Evolutionary conservation across 2,888 invertebrate genomes (phyloP), one percentile per base, ranked within the genome.

Genomic region (Yponomeuta cagnagella): DNA sequence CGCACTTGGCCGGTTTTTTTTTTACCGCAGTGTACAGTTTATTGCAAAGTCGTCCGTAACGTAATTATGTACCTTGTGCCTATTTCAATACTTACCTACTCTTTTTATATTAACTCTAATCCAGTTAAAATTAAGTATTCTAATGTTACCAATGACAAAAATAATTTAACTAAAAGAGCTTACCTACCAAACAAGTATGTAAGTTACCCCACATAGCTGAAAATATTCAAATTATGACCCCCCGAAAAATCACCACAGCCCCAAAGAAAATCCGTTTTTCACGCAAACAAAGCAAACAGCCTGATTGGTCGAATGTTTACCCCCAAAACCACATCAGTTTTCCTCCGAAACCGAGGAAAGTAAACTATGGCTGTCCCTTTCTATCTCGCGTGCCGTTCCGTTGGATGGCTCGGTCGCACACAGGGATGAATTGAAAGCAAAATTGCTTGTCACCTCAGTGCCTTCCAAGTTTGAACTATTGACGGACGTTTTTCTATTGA

Each of bases 381-480:
- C 82, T 75, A 71, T 73, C 82, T 48, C 75, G 73, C 71, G 70
- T 70, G 10, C 63, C 74, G 76, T 77, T 77, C 77, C 76, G 77
- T 79, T 77, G 70, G 73, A 74, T 78, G 76, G 73, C 86, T 85
- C 86, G 75, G 70, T 90, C 79, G 72, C 82, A 78, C 86, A 75
- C 31, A 82, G 86, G 90, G 88, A 83, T 85, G 81, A 79, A 83
- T 79, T 77, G 76, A 76, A 72, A 73, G 77, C 70, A 23, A 31
- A 63, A 77, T 78, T 77, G 78, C 75, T 76, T 77, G 76, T 77
- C 75, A 79, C 81, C 83, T 84, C 89, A 91, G 91, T 91, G 82
- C 85, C 84, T 87, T 87, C 83, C 76, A 80, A 80, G 89, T 86
- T 84, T 82, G 86, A 84, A 85, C 80, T 81, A 84, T 82, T 84